Evolutionary conservation across 2,797 vertebrate genomes (phyloP).

Genomic region (Anguilla anguilla): DNA sequence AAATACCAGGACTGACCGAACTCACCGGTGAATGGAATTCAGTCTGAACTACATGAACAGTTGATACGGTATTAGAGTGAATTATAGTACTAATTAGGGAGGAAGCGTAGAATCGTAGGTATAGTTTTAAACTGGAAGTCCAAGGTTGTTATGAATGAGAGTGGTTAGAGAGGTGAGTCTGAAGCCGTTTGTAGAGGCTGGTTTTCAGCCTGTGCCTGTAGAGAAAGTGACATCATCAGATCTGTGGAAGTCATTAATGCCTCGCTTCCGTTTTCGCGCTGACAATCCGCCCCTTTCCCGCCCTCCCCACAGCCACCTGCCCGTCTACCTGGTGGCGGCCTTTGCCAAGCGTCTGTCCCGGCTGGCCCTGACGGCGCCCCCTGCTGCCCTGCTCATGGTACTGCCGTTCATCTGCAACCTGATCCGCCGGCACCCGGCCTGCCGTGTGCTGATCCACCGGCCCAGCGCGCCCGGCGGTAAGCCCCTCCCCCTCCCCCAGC

Average conservation of each 20-base stretch:
- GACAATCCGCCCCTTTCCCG: conserved; percentile 6
- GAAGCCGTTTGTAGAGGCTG: not conserved
- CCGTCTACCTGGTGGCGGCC: conserved; percentile 89
- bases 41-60: not conserved
- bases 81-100: not conserved
- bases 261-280: not conserved
- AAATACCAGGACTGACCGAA: not conserved
- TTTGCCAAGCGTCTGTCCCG: conserved; percentile 90
- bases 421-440: conserved; percentile 88
- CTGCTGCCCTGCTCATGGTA: conserved; percentile 82
- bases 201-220: not conserved
- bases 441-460: conserved; percentile 84
- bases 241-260: not conserved
- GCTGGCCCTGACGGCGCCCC: conserved; percentile 85
- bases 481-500: not conserved
- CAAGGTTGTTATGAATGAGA: not conserved
- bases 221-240: not conserved
- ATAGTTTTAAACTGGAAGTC: not conserved
- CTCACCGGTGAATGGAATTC: not conserved
- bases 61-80: not conserved
- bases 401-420: conserved; percentile 93
- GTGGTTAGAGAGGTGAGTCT: not conserved
- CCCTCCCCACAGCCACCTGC: conserved; percentile 80
- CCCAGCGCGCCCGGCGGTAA: conserved; percentile 67
- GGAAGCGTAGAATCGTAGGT: not conserved